Conservation (phyloP, 1,140 invertebrate genomes). For the Drosophila bipectinata region DNA sequence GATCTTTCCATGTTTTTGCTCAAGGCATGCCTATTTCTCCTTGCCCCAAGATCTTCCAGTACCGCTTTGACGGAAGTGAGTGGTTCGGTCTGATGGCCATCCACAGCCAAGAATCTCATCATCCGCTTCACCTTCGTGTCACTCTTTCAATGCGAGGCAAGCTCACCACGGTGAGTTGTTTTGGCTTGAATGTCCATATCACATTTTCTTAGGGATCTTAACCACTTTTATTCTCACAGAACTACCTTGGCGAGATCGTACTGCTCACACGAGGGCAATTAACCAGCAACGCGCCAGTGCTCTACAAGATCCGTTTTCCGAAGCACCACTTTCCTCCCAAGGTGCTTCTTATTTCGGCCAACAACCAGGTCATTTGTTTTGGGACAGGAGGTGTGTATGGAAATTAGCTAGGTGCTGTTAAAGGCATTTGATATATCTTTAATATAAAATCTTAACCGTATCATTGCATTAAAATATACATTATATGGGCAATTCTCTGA, state of each 20-base stretch:
- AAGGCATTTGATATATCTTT: no score
- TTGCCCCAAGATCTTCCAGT: slow-evolving; percentile 81
- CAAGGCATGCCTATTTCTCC: slow-evolving; percentile 78
- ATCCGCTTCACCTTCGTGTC: slow-evolving; percentile 68
- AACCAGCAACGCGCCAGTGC: slow-evolving; percentile 50
- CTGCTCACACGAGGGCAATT: slow-evolving; percentile 75
- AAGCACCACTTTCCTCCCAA: slow-evolving; percentile 77
- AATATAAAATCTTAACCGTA: no score
- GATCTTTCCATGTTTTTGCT: slow-evolving; percentile 34
- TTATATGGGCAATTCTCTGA: no score
- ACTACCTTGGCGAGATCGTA: slow-evolving; percentile 79
- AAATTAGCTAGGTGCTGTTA: not conserved
- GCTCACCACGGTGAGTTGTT: slow-evolving; percentile 67
- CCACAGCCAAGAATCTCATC: slow-evolving; percentile 57
- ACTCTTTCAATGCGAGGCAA: slow-evolving; percentile 81
- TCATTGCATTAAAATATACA: no score
- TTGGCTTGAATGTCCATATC: not conserved
- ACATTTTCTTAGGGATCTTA: not conserved
- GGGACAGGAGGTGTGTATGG: slow-evolving; percentile 58
- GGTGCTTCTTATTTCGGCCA: slow-evolving; percentile 66
- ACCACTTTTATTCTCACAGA: slow-evolving; percentile 31
- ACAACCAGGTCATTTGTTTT: slow-evolving; percentile 75
- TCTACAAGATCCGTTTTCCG: slow-evolving; percentile 78
- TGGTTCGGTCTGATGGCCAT: slow-evolving; percentile 78
- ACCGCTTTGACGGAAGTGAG: slow-evolving; percentile 74